Conservation (phyloP, 2,113 vertebrate species). For the Colistium nudipinnis region DNA sequence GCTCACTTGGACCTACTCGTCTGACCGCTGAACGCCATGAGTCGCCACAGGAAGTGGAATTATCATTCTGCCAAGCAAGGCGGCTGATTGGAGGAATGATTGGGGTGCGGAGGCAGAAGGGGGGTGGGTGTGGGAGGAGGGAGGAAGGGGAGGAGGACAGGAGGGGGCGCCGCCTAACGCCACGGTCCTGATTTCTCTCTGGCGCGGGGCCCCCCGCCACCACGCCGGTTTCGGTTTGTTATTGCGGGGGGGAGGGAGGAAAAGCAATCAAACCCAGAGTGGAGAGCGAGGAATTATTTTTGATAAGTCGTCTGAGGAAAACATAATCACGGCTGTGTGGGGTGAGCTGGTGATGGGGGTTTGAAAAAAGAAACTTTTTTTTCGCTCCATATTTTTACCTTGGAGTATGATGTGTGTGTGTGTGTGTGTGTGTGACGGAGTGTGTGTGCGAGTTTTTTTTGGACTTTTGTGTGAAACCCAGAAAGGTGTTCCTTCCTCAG, state of each 20-base stretch:
- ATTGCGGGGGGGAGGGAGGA: constrained; percentile 45
- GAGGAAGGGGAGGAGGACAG: background rate
- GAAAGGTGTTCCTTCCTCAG: constrained; percentile 62
- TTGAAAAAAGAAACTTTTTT: constrained; percentile 14
- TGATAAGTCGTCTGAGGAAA: constrained; percentile 68
- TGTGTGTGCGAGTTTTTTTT: constrained; percentile 8
- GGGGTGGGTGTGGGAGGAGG: constrained; percentile 7
- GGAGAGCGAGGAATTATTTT: constrained; percentile 58
- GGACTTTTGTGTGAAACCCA: constrained; percentile 53
- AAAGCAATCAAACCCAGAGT: constrained; percentile 62
- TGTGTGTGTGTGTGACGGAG: background rate
- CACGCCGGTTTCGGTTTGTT: constrained; percentile 49
- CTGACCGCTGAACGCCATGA: constrained; percentile 45
- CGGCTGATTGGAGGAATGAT: constrained; percentile 67
- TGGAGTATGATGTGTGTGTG: background rate
- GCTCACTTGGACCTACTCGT: background rate
- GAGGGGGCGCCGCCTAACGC: constrained; percentile 7
- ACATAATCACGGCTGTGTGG: constrained; percentile 59
- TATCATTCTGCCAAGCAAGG: constrained; percentile 29
- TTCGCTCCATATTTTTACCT: background rate
- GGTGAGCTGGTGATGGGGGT: constrained; percentile 48
- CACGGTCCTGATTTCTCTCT: constrained; percentile 59
- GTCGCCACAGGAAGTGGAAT: constrained; percentile 49
- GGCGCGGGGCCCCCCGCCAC: constrained; percentile 55
- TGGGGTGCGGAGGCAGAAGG: constrained; percentile 43